Evolutionary conservation across 2,888 invertebrate species (phyloP), one percentile per base, ranked within the genome.

Genomic region (Junonia oenone): DNA sequence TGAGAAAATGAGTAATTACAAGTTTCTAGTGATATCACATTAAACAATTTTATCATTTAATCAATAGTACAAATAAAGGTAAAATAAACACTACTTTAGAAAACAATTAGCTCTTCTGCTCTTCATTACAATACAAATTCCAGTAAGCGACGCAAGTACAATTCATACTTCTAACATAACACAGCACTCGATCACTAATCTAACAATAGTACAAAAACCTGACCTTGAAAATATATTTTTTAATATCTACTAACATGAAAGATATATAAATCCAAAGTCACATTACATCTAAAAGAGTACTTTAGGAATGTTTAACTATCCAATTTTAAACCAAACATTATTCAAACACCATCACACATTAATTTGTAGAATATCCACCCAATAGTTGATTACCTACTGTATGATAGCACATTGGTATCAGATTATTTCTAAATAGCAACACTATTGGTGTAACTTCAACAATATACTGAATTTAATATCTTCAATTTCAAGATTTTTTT

Each of bases 11-110:
- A 56, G 53, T 54, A 55, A 61, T 56, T 54, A 48, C 56, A 57
- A 38, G 45, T 58, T 61, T 45, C 53, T 55, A 56, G 59, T 56
- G 56, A 63, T 63, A 63, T 63, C 64, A 64, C 63, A 64, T 59
- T 49, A 61, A 61, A 51, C 59, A 58, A 52, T 59, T 52, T 52
- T 58, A 49, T 15, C 31, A 40, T 40, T 43, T 38, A 15, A 51
- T 55, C 35, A 58, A 55, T 26, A 54, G 27, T 37, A 38, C 46
- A 13, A 31, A 31, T 17, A 53, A 45, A 26, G 8, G 27, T 29
- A 35, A 15, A 38, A 11, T 37, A 51, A 48, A 48, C 26, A 38
- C 26, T 22, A 33, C 15, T 26, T 29, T 11, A 13, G 9, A 13
- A 38, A 45, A 15, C 15, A 46, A 52, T 17, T 45, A 43, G 29